A percentile compares a stretch with the other conserved stretches of the same genome.
These are phyloP conservation scores for Dendronephthya gigantea DNA, from an alignment of 64 coral and sea anemone species.

Conservation along the genomic window DNA sequence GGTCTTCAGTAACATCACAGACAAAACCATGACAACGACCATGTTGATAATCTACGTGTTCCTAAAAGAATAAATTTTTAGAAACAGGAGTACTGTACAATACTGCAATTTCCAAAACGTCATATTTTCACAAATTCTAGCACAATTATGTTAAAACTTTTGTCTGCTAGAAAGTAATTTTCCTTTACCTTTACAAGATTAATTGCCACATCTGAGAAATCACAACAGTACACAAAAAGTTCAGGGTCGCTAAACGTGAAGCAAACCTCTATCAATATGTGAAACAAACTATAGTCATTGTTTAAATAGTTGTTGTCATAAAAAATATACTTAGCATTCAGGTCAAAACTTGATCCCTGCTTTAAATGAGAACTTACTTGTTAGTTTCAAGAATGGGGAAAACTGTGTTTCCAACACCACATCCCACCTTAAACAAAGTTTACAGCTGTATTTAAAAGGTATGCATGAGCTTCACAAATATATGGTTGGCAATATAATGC, in stretches of 20 bases:
- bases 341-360: no score
- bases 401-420: slow-evolving; percentile 92
- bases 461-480: no score
- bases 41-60: slow-evolving; percentile 38
- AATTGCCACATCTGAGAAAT: slow-evolving; percentile 60
- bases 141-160: no score
- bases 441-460: no score
- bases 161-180: no score
- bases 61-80: slow-evolving; percentile 17
- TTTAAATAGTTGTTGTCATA: neutral
- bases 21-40: slow-evolving; percentile 85
- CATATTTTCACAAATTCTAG: no score
- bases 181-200: slow-evolving; percentile 57
- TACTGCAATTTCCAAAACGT: neutral
- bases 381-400: slow-evolving; percentile 95
- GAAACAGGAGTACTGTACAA: neutral
- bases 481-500: no score
- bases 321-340: no score
- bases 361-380: slow-evolving; percentile 47
- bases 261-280: neutral
- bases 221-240: slow-evolving; percentile 68
- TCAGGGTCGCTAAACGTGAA: slow-evolving; percentile 30
- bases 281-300: neutral
- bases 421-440: slow-evolving; percentile 49
- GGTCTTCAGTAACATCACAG: slow-evolving; percentile 69